Evolutionary conservation across 2,888 invertebrate genomes (phyloP).

Genomic region (Teleogryllus oceanicus): DNA sequence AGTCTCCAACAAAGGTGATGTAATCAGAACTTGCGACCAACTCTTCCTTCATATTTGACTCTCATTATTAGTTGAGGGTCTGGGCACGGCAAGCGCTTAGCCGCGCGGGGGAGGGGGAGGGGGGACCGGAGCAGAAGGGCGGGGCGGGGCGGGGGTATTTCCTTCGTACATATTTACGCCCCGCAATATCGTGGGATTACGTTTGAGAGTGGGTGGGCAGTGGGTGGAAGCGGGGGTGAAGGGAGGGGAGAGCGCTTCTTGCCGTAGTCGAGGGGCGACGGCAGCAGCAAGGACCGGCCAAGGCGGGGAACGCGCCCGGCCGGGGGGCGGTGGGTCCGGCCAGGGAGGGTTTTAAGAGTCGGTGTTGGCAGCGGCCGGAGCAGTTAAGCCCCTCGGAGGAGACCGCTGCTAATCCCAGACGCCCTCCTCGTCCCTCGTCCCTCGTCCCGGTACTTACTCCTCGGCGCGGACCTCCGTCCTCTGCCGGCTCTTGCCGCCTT

Average conservation of each 20-base stretch:
- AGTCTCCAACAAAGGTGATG: background rate
- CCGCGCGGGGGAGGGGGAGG: background rate
- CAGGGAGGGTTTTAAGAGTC: constrained; percentile 6
- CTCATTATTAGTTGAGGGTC: background rate
- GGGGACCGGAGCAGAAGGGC: background rate
- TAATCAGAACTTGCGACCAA: background rate
- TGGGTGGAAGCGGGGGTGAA: background rate
- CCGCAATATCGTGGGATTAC: background rate
- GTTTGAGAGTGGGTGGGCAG: background rate
- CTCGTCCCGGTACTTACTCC: no score
- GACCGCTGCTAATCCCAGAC: background rate
- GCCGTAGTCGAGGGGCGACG: background rate
- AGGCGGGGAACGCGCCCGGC: no score
- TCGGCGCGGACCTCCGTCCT: no score
- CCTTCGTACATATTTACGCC: constrained; percentile 1
- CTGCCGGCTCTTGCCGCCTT: no score
- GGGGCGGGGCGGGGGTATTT: background rate
- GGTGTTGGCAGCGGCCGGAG: background rate
- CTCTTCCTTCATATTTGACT: background rate
- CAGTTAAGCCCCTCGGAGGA: background rate
- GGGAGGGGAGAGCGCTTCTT: background rate
- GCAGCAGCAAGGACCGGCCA: no score
- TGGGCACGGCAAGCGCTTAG: background rate
- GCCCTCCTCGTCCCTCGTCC: no score
- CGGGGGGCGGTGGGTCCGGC: background rate